phyloP scores from a whole-genome alignment of 2,888 invertebrate genomes.

The Cancer borealis region DNA sequence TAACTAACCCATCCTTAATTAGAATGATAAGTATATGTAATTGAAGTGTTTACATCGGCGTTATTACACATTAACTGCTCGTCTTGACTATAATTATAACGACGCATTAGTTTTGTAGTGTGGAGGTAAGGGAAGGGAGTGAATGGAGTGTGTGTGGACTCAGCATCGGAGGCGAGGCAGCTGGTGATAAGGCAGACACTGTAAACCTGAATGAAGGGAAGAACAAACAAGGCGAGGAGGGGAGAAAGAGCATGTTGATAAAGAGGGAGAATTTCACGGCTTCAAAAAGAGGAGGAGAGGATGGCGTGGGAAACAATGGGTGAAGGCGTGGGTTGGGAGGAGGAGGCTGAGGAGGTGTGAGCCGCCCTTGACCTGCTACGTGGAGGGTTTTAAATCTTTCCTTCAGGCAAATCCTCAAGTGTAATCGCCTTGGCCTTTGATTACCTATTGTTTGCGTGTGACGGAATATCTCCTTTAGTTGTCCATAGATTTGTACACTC shows the following conservation, averaged over 20 bases:
- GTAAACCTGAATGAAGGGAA: not conserved
- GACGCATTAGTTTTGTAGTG: too few species aligned
- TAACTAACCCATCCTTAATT: too few species aligned
- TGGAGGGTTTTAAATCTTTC: not conserved
- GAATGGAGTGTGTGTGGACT: not conserved
- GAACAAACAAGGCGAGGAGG: not conserved
- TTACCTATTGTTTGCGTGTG: slow-evolving; percentile 14
- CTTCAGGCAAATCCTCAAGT: not conserved
- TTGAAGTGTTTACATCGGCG: too few species aligned
- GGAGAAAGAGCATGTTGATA: slow-evolving; percentile 21
- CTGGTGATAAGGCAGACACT: not conserved
- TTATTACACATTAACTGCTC: too few species aligned
- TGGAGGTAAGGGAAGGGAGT: not conserved
- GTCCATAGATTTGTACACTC: slow-evolving; percentile 7
- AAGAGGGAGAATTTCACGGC: slow-evolving; percentile 13
- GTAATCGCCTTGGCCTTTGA: not conserved
- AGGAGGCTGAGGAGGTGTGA: not conserved
- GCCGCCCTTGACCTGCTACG: not conserved
- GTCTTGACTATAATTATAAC: too few species aligned
- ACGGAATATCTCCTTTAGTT: not conserved
- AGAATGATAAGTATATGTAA: too few species aligned
- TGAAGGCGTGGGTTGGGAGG: not conserved
- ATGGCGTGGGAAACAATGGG: slow-evolving; percentile 11
- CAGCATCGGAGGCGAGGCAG: not conserved
- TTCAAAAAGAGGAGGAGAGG: slow-evolving; percentile 9